phyloP scores from a whole-genome alignment of 1,140 invertebrate genomes.

The Hylyphantes graminicola region DNA sequence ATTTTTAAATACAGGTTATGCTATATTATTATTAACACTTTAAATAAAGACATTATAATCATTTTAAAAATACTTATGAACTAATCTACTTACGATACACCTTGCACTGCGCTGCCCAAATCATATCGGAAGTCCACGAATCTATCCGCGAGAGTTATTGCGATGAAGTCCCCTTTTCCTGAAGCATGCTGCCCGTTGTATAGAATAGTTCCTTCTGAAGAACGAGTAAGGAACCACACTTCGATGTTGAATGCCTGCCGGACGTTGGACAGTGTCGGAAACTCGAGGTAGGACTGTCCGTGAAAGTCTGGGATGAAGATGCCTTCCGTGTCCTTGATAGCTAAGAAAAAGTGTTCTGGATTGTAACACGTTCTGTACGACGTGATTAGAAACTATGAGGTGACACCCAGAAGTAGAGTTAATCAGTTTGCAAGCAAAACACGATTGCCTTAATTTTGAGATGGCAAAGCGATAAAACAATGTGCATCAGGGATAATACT shows the following conservation, averaged over 20 bases:
- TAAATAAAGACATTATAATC: no score
- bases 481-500: no score
- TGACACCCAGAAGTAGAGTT: no score
- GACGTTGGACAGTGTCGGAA: conserved; percentile 80
- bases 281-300: conserved; percentile 80
- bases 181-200: conserved; percentile 80
- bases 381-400: no score
- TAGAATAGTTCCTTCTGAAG: conserved; percentile 82
- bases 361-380: no score
- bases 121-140: conserved; percentile 86
- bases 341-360: background rate
- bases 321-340: conserved; percentile 55
- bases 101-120: conserved; percentile 86
- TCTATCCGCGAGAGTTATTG: conserved; percentile 82
- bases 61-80: no score
- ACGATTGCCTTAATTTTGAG: no score
- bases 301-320: conserved; percentile 71
- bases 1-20: no score
- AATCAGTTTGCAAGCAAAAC: no score
- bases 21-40: no score
- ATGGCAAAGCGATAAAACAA: no score
- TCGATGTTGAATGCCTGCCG: conserved; percentile 84
- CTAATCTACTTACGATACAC: conserved; percentile 78
- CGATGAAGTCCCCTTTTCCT: conserved; percentile 83
- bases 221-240: conserved; percentile 85